These are phyloP conservation scores for Xenops minutus DNA, from an alignment of 2,797 vertebrate species.

Conservation along the genomic window DNA sequence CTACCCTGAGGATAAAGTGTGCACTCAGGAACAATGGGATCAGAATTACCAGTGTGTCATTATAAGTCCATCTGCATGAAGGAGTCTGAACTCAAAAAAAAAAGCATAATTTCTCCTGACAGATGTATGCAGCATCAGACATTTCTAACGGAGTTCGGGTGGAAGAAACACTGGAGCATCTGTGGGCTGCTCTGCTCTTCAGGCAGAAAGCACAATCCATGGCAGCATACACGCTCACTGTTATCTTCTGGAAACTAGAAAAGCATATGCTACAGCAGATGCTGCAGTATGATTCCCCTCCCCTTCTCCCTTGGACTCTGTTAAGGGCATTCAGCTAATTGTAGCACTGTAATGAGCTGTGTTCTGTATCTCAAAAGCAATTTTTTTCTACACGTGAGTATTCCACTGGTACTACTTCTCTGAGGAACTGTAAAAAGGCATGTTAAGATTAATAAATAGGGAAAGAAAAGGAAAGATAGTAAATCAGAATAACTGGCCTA, in stretches of 20 bases:
- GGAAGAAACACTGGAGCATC: conserved; percentile 26
- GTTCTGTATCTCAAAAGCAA: conserved; percentile 5
- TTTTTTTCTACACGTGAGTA: conserved; percentile 7
- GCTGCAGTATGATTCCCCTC: conserved; percentile 21
- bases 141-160: neutral
- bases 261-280: conserved; percentile 64
- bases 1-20: neutral
- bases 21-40: neutral
- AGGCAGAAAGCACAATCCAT: neutral
- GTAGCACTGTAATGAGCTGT: conserved; percentile 29
- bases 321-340: conserved; percentile 57
- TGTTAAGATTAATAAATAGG: conserved; percentile 24
- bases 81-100: neutral
- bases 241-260: conserved; percentile 4
- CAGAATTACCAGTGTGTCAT: neutral
- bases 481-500: neutral
- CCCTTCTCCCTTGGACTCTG: neutral
- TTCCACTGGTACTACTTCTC: conserved; percentile 4
- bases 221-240: neutral
- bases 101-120: conserved; percentile 19
- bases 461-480: neutral
- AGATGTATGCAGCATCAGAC: neutral
- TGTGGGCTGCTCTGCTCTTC: neutral
- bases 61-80: neutral
- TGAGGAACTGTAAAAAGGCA: neutral